A percentile compares a stretch with the other conserved stretches of the same genome.
These are phyloP conservation scores for Iphiclides podalirius DNA, from an alignment of 2,888 invertebrate genomes.

Conservation along the genomic window DNA sequence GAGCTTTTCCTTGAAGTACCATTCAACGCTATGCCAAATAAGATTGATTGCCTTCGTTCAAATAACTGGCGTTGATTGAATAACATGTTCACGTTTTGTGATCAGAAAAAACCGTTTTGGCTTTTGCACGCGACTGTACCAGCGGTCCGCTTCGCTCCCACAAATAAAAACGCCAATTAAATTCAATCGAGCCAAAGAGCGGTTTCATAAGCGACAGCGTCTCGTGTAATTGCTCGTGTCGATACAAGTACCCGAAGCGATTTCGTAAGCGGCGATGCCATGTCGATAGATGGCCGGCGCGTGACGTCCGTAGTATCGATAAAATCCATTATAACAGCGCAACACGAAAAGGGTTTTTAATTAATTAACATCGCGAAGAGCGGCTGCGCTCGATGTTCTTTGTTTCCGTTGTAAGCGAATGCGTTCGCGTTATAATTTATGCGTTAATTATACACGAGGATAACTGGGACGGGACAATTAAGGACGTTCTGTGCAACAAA, in stretches of 20 bases:
- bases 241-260: not conserved
- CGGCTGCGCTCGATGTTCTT: conserved; percentile 2
- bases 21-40: too few species aligned
- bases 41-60: too few species aligned
- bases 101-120: not conserved
- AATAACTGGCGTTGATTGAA: too few species aligned
- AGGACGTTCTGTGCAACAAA: conserved; percentile 6
- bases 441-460: conserved; percentile 5
- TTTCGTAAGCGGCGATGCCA: not conserved
- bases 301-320: not conserved
- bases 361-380: not conserved
- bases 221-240: not conserved
- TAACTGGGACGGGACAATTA: conserved; percentile 5
- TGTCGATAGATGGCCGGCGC: not conserved
- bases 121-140: not conserved
- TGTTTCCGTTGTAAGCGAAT: conserved; percentile 1
- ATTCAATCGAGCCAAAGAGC: conserved; percentile 1
- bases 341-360: not conserved
- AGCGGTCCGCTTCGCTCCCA: not conserved
- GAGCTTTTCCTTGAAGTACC: too few species aligned
- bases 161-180: conserved; percentile 16
- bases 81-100: conserved; percentile 50
- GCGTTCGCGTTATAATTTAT: conserved; percentile 10
- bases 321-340: not conserved
- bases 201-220: not conserved